Percentiles rank a stretch among this genome's conserved stretches.
These are phyloP conservation scores for Platysternon megacephalum DNA, from an alignment of 2,113 vertebrate species.

Conservation along the genomic window DNA sequence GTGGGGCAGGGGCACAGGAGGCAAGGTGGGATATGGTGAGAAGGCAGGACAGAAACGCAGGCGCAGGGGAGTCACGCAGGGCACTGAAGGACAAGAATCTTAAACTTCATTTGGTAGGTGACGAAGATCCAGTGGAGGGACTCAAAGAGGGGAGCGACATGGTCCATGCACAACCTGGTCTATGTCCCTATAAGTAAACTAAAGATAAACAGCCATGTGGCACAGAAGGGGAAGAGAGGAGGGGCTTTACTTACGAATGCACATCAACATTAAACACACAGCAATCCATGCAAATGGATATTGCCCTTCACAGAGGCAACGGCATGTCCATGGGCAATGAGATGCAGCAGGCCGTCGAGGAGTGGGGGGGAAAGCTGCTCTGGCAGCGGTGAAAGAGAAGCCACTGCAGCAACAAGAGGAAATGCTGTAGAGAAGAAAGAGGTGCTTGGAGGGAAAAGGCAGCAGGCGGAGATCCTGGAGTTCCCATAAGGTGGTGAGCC, in stretches of 20 bases:
- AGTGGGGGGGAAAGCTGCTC: neutral
- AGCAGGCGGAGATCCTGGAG: accelerated
- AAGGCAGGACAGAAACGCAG: neutral
- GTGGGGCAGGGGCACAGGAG: neutral
- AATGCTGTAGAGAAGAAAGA: neutral
- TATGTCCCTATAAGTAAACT: neutral
- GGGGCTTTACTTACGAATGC: neutral
- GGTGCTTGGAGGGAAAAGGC: neutral
- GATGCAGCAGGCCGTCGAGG: neutral
- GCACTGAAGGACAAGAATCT: neutral
- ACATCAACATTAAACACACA: accelerated
- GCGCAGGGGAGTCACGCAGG: neutral
- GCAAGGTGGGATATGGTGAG: neutral
- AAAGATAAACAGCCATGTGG: neutral
- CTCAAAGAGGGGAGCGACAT: accelerated
- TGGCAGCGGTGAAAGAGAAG: neutral
- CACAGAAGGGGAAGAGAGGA: neutral
- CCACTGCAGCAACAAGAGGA: neutral
- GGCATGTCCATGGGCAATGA: too few species aligned
- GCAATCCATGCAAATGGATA: neutral
- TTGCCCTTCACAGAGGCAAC: neutral
- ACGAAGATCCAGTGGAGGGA: neutral
- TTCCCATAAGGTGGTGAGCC: neutral
- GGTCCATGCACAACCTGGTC: neutral
- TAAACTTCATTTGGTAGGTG: neutral